Evolutionary conservation across 2,888 invertebrate genomes (phyloP), one percentile per base, ranked within the genome.

Genomic region (Aspidapion aeneum): DNA sequence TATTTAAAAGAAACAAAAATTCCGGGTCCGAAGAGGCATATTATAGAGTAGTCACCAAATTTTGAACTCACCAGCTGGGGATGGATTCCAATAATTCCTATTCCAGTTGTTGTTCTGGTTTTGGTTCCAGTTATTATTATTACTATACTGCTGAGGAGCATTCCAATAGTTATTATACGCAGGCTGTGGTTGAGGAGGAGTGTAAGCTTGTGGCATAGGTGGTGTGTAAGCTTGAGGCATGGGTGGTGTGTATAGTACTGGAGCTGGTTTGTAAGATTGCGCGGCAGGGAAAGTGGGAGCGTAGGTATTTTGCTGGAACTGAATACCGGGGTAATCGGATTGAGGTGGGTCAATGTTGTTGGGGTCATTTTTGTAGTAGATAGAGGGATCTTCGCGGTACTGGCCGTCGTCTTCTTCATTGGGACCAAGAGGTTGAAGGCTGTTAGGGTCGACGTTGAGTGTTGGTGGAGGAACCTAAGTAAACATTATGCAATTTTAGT

Each of bases 391-490:
- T 75, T 93, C 93, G 55, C 91, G 84, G 79, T 93, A 93, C 73
- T 93, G 93, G 0, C 93, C 93, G 74, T 93, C 93, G 74, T 93
- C 93, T 73, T 91, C 87, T 74, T 90, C 88, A 66, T 86, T 85
- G 51, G 87, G 87, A 5, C 83, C 83, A 63, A 82, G 70, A 0
- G 83, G 80, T 69, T 71, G 69, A 22, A 60, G 60, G 3, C 71
- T 69, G 57, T 72, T 63, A 1, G 66, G 81, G 56, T 83, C 84
- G 64, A 83, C 83, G 58, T 74, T 78, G 18, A 89, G 74, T 0
- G 91, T 89, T 2, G 93, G 90, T n/a, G 93, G 93, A 0, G 93
- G 89, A 1, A 93, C 93, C 80, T 90, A 90, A 74, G 94, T 55
- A 16, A 9, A 22, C n/a, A 48, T 48, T 48, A n/a, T n/a, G n/a